Evolutionary conservation across 2,888 invertebrate genomes (phyloP), one percentile per base, ranked within the genome.

Genomic region (Morpho achilles): DNA sequence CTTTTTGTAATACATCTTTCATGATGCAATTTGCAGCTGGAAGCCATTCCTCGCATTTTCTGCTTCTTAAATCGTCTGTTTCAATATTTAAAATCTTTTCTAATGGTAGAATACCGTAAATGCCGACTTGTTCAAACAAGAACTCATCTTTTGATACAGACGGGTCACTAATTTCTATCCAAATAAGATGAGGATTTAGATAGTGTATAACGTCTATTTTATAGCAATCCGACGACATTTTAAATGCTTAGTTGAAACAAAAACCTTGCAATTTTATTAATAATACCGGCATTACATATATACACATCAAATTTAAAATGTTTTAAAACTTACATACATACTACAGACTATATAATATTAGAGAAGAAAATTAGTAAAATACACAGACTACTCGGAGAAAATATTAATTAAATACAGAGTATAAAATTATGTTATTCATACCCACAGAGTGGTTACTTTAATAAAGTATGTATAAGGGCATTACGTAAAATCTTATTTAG

Each of bases 151-250:
- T 61, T 0, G 39, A 54, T 1, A 60, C 39, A 10, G 53, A 39
- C 46, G 49, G 9, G 46, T 67, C 65, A 7, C 48, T 56, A 0
- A 70, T 75, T 69, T 82, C 77, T 2, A 76, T 74, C 84, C 87
- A 87, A 61, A 87, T 80, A 42, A 87, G 68, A 72, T 87, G 79
- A 0, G 87, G 87, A 69, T 84, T 81, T 7, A 79, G 44, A 42
- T 66, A 76, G 56, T 82, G 72, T 3, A 87, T 67, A 0, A 87
- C 69, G 7, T 84, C 73, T 10, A 87, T 74, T 68, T 72, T 73
- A 59, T 87, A 87, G 43, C 65, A 67, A 57, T 79, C 78, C n/a
- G 49, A 41, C n/a, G 59, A 62, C 69, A 69, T 69, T 61, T 50
- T 62, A 43, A 6, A 43, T 32, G 32, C 1, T 32, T 32, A 32